phyloP scores from a whole-genome alignment of 2,797 vertebrate genomes.

The Leucoraja ocellata region DNA sequence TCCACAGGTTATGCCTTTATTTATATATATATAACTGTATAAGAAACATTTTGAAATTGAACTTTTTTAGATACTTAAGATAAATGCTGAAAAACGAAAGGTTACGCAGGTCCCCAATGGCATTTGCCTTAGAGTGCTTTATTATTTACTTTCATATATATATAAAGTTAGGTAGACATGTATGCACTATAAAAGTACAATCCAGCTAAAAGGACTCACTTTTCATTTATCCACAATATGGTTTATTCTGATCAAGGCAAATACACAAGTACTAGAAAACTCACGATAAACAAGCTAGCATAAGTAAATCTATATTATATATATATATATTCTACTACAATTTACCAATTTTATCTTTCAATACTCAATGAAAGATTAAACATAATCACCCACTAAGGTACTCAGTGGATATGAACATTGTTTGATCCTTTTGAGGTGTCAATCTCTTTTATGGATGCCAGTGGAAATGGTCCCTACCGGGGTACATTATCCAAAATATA shows the following conservation, averaged over 20 bases:
- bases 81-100: not conserved
- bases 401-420: not conserved
- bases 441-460: not conserved
- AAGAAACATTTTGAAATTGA: not conserved
- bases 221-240: conserved; percentile 19
- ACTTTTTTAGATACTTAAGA: not conserved
- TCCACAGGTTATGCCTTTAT: not conserved
- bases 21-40: not conserved
- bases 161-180: too few species aligned
- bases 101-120: not conserved
- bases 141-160: not conserved
- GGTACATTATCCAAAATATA: not conserved
- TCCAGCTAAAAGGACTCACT: not conserved
- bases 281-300: too few species aligned
- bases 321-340: not conserved
- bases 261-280: not conserved
- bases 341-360: not conserved
- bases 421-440: not conserved
- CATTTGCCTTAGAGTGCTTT: not conserved
- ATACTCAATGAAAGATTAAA: not conserved
- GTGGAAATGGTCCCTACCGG: not conserved
- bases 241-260: not conserved
- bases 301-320: not conserved
- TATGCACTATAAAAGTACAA: not conserved
- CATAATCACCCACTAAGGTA: not conserved